Conservation (phyloP, 2,797 vertebrate species). For the Tinamus major region DNA sequence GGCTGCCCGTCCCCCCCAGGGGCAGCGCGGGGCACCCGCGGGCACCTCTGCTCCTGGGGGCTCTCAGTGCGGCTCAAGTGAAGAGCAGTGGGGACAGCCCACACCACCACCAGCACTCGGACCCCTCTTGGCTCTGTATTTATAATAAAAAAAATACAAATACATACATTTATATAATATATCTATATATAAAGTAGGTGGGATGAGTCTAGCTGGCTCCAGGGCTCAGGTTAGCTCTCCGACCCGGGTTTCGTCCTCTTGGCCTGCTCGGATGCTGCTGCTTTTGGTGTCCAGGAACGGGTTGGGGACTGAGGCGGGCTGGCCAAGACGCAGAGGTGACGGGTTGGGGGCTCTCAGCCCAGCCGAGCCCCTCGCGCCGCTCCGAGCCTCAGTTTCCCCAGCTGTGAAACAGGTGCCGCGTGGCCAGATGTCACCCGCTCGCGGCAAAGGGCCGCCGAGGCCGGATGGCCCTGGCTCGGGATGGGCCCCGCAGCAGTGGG, state of each 20-base stretch:
- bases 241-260: neutral
- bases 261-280: neutral
- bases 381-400: neutral
- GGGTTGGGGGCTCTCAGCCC: neutral
- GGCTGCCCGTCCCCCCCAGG: neutral
- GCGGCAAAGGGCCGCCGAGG: too few species aligned
- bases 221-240: neutral
- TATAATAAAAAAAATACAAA: conserved; percentile 32
- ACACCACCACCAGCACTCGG: neutral
- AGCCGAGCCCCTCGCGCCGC: neutral
- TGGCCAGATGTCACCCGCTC: too few species aligned
- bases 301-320: rapidly evolving
- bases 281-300: neutral
- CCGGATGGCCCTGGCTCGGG: neutral
- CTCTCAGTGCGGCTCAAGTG: neutral
- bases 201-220: neutral
- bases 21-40: neutral
- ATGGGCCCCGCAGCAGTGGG: rapidly evolving
- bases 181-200: neutral
- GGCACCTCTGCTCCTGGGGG: neutral
- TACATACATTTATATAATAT: neutral
- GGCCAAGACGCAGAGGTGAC: neutral
- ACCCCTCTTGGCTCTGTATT: conserved; percentile 15
- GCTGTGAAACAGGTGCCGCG: rapidly evolving
- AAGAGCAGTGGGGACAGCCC: neutral